A percentile compares a stretch with the other conserved stretches of the same genome.
Evolutionary conservation across 2,888 invertebrate species (phyloP).

Genomic region (Timandra comae): DNA sequence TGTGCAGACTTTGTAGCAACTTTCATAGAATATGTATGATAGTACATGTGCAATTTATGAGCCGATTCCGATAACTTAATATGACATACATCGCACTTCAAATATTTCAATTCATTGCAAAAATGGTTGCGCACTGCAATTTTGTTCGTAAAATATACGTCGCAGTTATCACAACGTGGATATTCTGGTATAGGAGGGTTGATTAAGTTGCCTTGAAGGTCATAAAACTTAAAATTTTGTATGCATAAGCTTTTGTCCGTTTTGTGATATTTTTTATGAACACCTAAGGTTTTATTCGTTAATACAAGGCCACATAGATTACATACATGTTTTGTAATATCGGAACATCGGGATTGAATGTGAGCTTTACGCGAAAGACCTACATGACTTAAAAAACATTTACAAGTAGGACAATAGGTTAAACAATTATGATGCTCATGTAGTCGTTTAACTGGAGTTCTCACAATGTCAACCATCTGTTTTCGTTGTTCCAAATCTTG

Average conservation of each 20-base stretch:
- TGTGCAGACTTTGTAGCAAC: conserved; percentile 6
- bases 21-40: conserved; percentile 40
- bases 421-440: conserved; percentile 20
- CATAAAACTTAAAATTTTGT: conserved; percentile 45
- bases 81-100: conserved; percentile 42
- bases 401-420: conserved; percentile 42
- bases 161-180: conserved; percentile 43
- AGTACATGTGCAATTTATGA: conserved; percentile 46
- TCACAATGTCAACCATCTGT: neutral
- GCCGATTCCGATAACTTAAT: conserved; percentile 39
- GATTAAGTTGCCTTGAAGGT: conserved; percentile 37
- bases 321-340: conserved; percentile 34
- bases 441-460: conserved; percentile 2
- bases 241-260: conserved; percentile 31
- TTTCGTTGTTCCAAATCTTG: conserved; percentile 1
- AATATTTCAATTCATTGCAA: conserved; percentile 34
- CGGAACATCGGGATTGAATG: conserved; percentile 28
- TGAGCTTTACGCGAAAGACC: conserved; percentile 31
- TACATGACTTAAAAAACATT: conserved; percentile 35
- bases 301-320: conserved; percentile 47
- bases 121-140: conserved; percentile 30
- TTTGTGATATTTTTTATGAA: conserved; percentile 38
- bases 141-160: conserved; percentile 40
- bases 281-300: conserved; percentile 26
- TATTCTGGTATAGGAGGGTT: conserved; percentile 47